Conservation (phyloP, 1,140 invertebrate genomes). For the Arctopsyche grandis region DNA sequence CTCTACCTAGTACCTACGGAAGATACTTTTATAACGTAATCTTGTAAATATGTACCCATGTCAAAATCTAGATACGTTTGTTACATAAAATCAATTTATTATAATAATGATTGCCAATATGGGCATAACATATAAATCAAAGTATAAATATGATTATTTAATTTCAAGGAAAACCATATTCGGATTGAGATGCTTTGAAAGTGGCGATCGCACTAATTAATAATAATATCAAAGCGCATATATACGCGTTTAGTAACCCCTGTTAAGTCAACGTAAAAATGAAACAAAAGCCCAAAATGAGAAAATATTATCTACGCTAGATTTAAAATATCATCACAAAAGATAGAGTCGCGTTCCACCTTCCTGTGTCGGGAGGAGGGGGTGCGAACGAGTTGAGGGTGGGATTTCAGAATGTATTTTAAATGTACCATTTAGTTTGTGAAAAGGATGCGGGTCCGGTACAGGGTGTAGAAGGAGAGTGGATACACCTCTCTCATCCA, state of each 20-base stretch:
- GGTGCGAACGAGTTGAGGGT: neutral
- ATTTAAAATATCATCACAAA: conserved; percentile 56
- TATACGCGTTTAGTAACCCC: neutral
- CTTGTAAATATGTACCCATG: too few relatives aligned
- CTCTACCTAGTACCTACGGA: too few relatives aligned
- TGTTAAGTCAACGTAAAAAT: conserved; percentile 42
- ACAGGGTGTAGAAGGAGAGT: conserved; percentile 2
- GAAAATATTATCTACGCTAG: conserved; percentile 56
- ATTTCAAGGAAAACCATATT: too few relatives aligned
- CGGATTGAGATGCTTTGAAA: neutral
- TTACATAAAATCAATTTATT: too few relatives aligned
- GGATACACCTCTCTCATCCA: neutral
- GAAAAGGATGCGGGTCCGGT: conserved; percentile 48
- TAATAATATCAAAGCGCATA: conserved; percentile 9
- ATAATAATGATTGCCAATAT: too few relatives aligned
- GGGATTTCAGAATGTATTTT: conserved; percentile 53
- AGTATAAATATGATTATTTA: too few relatives aligned
- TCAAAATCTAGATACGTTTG: too few relatives aligned
- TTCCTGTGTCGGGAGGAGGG: neutral
- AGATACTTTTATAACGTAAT: too few relatives aligned
- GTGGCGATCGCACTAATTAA: conserved; percentile 19
- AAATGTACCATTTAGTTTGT: conserved; percentile 55
- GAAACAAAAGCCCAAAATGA: conserved; percentile 53
- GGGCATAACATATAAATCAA: too few relatives aligned
- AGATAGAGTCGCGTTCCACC: conserved; percentile 51